Evolutionary conservation across 2,888 invertebrate species (phyloP), one percentile per base, ranked within the genome.

Genomic region (Coenonympha arcania): DNA sequence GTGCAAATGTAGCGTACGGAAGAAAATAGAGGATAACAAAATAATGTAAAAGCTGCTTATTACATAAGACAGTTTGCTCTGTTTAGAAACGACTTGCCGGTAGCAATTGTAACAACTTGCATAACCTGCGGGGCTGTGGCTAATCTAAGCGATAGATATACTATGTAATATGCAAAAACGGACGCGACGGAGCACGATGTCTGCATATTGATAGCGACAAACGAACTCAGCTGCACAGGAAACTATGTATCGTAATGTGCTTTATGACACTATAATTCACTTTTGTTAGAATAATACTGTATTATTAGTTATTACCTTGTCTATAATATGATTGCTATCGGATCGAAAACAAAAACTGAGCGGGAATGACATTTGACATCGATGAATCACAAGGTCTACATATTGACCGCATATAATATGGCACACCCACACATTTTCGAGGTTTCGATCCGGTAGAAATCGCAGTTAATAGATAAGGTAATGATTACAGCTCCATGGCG

Each of bases 131-230:
- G n/a, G n/a, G n/a, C n/a, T n/a, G n/a, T n/a, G n/a, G 28, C 41
- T 41, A 28, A 41, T 41, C 41, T 41, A 41, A 41, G 41, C 41
- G 18, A n/a, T n/a, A n/a, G n/a, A n/a, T n/a, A n/a, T n/a, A n/a
- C n/a, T n/a, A n/a, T n/a, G n/a, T n/a, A n/a, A n/a, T n/a, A 41
- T 41, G 41, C 41, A 28, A 28, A 41, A 41, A 19, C 28, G 28
- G 41, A 30, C 18, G 16, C 26, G 41, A 41, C 16, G 22, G n/a
- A n/a, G n/a, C 9, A 8, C 19, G 15, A 9, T 18, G 39, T n/a
- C 30, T 40, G 39, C 42, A 37, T 47, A 45, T 48, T 36, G 48
- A 30, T 24, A 33, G 43, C 31, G 41, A 52, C 44, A 42, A 48
- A 48, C 45, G 43, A 22, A 18, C 26, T 41, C 15, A 18, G 43